Evolutionary conservation across 2,888 invertebrate genomes (phyloP).

Genomic region (Caenorhabditis sinica): DNA sequence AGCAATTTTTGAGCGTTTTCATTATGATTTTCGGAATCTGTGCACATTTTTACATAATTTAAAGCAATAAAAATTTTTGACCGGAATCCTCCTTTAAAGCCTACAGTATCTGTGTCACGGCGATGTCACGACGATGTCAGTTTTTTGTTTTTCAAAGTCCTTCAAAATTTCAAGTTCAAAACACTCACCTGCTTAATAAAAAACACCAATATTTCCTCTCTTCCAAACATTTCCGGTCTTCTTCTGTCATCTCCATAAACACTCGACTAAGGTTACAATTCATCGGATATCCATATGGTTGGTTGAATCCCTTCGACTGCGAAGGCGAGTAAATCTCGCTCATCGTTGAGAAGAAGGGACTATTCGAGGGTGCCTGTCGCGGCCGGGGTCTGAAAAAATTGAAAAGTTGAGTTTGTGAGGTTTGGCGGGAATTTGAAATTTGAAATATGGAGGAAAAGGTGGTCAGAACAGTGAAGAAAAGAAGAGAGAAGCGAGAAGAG

Average conservation of each 20-base stretch:
- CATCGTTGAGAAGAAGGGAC: conserved; percentile 46
- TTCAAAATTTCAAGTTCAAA: background rate
- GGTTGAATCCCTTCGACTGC: conserved; percentile 71
- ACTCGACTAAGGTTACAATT: conserved; percentile 72
- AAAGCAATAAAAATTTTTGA: too few relatives aligned
- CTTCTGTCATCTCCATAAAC: conserved; percentile 76
- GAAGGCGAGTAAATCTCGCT: conserved; percentile 68
- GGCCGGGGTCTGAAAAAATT: conserved; percentile 11
- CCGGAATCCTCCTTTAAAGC: too few relatives aligned
- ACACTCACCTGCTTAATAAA: conserved; percentile 75
- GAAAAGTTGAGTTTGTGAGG: background rate
- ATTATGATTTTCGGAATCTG: too few relatives aligned
- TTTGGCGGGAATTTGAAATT: background rate
- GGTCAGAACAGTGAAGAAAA: too few relatives aligned
- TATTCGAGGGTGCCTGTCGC: background rate
- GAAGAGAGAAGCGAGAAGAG: too few relatives aligned
- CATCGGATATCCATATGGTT: conserved; percentile 74
- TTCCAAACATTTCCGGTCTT: conserved; percentile 90
- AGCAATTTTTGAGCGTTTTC: too few relatives aligned
- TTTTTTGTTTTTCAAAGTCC: conserved; percentile 10
- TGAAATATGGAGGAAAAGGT: too few relatives aligned
- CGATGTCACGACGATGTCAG: too few relatives aligned
- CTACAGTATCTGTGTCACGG: too few relatives aligned
- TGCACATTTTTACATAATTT: too few relatives aligned
- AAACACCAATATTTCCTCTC: conserved; percentile 83